Conservation (phyloP, 2,888 invertebrate genomes). For the Cheilosia vernalis region DNA sequence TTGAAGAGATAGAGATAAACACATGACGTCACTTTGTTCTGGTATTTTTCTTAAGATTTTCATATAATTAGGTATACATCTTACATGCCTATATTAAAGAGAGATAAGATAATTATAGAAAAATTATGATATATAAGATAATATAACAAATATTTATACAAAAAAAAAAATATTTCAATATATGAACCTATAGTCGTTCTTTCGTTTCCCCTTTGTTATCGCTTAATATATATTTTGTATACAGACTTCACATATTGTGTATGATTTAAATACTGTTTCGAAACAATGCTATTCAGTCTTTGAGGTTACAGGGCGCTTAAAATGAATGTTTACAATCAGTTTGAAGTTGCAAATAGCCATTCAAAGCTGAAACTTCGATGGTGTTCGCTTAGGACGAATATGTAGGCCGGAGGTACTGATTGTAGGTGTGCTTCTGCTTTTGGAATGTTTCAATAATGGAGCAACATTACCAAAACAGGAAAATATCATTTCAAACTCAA, state of each 20-base stretch:
- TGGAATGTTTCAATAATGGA: too few relatives aligned
- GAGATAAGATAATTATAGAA: conserved; percentile 72
- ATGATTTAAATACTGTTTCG: neutral
- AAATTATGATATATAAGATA: conserved; percentile 64
- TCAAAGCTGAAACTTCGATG: too few relatives aligned
- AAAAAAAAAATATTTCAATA: conserved; percentile 8
- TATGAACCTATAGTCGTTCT: conserved; percentile 5
- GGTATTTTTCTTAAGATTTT: conserved; percentile 59
- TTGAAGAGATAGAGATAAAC: conserved; percentile 72
- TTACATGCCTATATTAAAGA: conserved; percentile 73
- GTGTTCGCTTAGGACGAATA: too few relatives aligned
- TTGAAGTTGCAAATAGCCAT: too few relatives aligned
- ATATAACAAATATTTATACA: conserved; percentile 46
- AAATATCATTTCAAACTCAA: too few relatives aligned
- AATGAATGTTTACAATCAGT: neutral
- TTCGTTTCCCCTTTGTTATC: neutral
- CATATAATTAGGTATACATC: conserved; percentile 74
- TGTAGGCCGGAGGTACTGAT: too few relatives aligned
- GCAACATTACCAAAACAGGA: too few relatives aligned
- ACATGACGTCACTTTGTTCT: conserved; percentile 72
- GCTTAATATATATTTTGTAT: neutral
- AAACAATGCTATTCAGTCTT: neutral
- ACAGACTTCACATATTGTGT: neutral
- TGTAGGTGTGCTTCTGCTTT: too few relatives aligned
- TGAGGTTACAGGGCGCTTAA: neutral